Base-by-base conservation (phyloP, 2,113 vertebrate genomes). In the Shinisaurus crocodilurus region DNA sequence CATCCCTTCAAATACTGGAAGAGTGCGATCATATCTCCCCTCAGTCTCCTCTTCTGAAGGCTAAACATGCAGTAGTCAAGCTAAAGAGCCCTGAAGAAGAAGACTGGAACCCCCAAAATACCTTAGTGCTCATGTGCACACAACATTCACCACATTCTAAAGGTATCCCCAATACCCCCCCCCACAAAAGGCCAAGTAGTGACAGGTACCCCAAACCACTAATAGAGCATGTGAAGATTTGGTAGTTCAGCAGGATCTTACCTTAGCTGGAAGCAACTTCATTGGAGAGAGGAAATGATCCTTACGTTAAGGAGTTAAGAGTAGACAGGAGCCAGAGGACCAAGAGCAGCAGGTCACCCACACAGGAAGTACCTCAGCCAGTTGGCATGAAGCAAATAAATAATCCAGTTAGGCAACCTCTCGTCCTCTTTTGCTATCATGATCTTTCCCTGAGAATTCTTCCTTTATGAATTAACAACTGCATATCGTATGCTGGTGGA, bases 261-360 rank as follows among this genome's bases (percentile, higher is more conserved):
- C 40, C 43, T 37, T 5, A 57, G 75, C 29, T 88, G 27, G 40
- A 67, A 50, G 63, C 75, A 67, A 69, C 13, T 25, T 65, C 15
- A 48, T 32, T 82, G 27, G 18, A 74, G 25, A 3, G 0, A 63
- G 15, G 88, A 92, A 80, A 63, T 34, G 9, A 45, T 6, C 3
- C 0, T 1, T 60, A 16, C 34, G 23, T 57, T 94, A 94, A 92
- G 34, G 0, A 84, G 82, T 29, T 86, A 91, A 84, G 76, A 45
- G 50, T 12, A 54, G 87, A 48, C 6, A 16, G 48, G 18, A 67
- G 0, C 0, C 1, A 84, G 40, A 29, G 81, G 91, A 84, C 1
- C 12, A 1, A 5, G 1, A 3, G 8, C 1, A 29, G 45, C 69
- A 15, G 5, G 13, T 86, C 85, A 29, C 2, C 13, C 32, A 88